A percentile compares a stretch with the other conserved stretches of the same genome.
phyloP scores from a whole-genome alignment of 1,140 invertebrate species.

The Rhynchophorus ferrugineus region DNA sequence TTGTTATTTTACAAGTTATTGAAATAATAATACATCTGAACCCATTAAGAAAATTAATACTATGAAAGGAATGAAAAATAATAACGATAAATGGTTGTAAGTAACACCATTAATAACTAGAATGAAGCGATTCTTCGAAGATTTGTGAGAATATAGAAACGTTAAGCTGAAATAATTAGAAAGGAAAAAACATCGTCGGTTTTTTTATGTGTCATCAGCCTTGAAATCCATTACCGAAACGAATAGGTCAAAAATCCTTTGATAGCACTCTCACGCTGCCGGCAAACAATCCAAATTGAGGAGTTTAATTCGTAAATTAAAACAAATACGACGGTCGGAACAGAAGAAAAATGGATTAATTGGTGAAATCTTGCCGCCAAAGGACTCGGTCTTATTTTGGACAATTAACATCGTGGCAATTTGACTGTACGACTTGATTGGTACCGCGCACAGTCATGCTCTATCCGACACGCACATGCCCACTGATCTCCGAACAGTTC shows the following conservation, averaged over 20 bases:
- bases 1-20: too few species aligned
- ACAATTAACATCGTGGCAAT: background rate
- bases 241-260: background rate
- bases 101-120: too few species aligned
- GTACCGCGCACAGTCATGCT: background rate
- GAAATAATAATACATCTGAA: too few species aligned
- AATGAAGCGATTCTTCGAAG: too few species aligned
- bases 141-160: too few species aligned
- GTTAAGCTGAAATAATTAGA: too few species aligned
- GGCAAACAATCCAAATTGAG: background rate
- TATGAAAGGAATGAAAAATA: too few species aligned
- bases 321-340: background rate
- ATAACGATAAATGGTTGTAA: too few species aligned
- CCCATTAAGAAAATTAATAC: too few species aligned
- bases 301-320: conserved; percentile 2
- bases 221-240: too few species aligned
- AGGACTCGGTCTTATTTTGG: background rate
- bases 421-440: background rate
- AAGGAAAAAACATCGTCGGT: too few species aligned
- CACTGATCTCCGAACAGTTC: background rate
- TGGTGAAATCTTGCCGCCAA: conserved; percentile 1
- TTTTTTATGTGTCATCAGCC: too few species aligned
- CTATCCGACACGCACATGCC: background rate
- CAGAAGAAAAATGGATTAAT: background rate
- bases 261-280: background rate